A percentile compares a stretch with the other conserved stretches of the same genome.
Evolutionary conservation across 1,140 invertebrate genomes (phyloP).

Genomic region (Ruditapes philippinarum): DNA sequence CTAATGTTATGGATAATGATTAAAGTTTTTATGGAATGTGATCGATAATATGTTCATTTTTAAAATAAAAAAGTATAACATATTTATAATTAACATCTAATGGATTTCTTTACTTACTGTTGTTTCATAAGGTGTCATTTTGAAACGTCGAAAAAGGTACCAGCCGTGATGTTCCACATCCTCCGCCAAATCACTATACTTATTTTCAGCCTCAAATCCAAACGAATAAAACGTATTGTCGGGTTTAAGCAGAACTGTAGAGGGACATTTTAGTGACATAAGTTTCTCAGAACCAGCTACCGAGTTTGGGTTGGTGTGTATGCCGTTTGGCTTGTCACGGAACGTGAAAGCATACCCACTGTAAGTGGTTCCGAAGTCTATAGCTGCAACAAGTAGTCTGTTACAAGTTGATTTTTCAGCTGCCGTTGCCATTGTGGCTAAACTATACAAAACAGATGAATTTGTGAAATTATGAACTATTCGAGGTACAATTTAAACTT

Average conservation of each 20-base stretch:
- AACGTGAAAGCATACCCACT: background rate
- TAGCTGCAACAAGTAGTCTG: background rate
- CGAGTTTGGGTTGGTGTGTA: background rate
- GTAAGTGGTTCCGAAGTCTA: background rate
- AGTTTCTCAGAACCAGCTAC: background rate
- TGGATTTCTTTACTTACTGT: background rate
- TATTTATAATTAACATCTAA: too few relatives aligned
- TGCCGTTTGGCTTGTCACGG: background rate
- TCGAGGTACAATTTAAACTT: too few relatives aligned
- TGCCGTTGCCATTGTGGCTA: too few relatives aligned
- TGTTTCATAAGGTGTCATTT: background rate
- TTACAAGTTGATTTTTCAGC: too few relatives aligned
- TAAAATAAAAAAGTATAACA: too few relatives aligned
- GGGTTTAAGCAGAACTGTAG: background rate
- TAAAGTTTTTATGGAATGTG: background rate
- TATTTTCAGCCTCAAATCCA: background rate
- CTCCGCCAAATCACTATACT: background rate
- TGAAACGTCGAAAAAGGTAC: background rate
- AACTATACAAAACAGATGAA: too few relatives aligned
- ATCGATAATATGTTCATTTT: too few relatives aligned
- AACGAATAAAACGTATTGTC: background rate
- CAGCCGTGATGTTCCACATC: background rate
- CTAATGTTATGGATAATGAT: background rate
- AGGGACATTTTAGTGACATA: background rate
- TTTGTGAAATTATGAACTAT: too few relatives aligned